Evolutionary conservation across 2,797 vertebrate species (phyloP).

Genomic region (Moxostoma hubbsi): DNA sequence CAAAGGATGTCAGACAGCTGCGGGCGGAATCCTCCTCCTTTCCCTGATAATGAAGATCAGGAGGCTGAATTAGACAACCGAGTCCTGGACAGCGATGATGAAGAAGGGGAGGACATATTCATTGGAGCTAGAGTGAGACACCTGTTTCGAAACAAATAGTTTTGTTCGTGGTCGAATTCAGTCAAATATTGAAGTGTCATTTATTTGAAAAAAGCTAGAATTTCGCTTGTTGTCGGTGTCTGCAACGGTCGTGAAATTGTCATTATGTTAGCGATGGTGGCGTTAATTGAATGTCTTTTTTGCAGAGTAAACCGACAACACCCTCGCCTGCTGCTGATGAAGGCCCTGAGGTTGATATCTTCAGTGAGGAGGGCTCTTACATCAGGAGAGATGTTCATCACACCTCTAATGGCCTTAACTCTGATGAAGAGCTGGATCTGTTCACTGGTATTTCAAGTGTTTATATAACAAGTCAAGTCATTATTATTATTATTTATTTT

Average conservation of each 20-base stretch:
- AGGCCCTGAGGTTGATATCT: conserved; percentile 65
- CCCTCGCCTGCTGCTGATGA: conserved; percentile 68
- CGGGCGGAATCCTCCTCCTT: conserved; percentile 75
- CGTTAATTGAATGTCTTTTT: background rate
- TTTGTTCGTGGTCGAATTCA: background rate
- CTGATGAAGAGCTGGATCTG: conserved; percentile 88
- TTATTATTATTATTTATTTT: too few species aligned
- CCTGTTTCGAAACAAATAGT: background rate
- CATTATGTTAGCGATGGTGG: background rate
- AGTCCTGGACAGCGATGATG: conserved; percentile 77
- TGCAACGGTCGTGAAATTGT: background rate
- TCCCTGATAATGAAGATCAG: conserved; percentile 69
- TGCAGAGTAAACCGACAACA: conserved; percentile 67
- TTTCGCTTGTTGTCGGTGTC: background rate
- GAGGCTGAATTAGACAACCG: conserved; percentile 62
- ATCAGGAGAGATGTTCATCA: conserved; percentile 37
- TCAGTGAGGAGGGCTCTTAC: conserved; percentile 66
- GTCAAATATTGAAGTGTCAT: background rate
- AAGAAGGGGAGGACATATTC: conserved; percentile 81
- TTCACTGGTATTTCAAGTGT: conserved; percentile 82
- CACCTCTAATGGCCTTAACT: conserved; percentile 84
- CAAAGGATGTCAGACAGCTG: conserved; percentile 58
- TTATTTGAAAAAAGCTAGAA: background rate
- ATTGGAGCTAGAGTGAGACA: conserved; percentile 66
- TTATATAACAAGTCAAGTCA: too few species aligned